Base-by-base conservation (phyloP, 2,797 vertebrate species). In the Chrosomus eos region DNA sequence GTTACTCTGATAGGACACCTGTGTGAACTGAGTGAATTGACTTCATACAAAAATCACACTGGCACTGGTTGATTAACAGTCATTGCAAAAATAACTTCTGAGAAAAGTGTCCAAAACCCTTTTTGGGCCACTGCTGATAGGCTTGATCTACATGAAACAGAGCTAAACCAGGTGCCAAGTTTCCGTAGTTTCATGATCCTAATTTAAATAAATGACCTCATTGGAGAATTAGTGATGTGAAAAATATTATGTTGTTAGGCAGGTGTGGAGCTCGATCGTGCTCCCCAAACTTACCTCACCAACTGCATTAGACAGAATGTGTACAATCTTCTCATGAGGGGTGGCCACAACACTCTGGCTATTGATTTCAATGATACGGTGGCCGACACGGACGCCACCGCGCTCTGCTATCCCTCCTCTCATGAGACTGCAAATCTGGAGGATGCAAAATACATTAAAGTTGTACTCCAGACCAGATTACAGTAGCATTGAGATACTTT, bases 321-420 rank as follows among this genome's bases (percentile, higher is more conserved):
- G 97, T 87, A 99, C 97, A 28, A 99, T 99, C 89, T 98, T 99
- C 90, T 99, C 98, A 3, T 99, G 98, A 1, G 97, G 97, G 0
- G 96, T 99, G 85, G 98, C 97, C 70, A 99, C 98, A 64, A 99
- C 97, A 0, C 98, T 99, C 94, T 99, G 98, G 53, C 96, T 95
- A 2, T 98, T 99, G 92, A 99, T 99, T 90, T 99, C 98, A 71
- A 99, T 99, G 90, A 99, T 99, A 66, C 97, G 96, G 90, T 99
- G 98, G 62, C 98, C 98, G 1, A 99, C 98, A n/a, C 98, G 95
- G 73, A 99, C 97, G 0, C 98, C 98, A 0, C 98, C 98, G 68
- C 98, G 92, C 88, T 99, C 98, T 0, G 98, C 98, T 71, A 99
- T 99, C 6, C 98, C 98, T 1, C 98, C 98, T 85, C 98, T 95